A percentile compares a stretch with the other conserved stretches of the same genome.
These are phyloP conservation scores for Dione vanillae DNA, from an alignment of 2,888 invertebrate genomes.

Conservation along the genomic window DNA sequence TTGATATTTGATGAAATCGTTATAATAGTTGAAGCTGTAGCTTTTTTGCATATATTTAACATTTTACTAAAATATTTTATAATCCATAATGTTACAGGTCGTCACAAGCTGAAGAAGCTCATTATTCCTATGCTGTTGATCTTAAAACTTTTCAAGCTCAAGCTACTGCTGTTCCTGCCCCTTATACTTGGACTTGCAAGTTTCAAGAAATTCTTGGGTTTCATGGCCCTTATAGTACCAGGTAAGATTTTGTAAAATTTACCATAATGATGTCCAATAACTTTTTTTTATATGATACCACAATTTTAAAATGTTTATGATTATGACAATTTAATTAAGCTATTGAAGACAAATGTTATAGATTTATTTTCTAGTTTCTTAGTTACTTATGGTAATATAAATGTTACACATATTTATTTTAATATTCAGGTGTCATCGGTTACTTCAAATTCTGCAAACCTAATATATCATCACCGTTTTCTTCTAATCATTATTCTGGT, in stretches of 20 bases:
- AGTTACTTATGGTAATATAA: background rate
- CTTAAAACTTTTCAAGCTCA: constrained; percentile 92
- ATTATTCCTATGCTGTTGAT: constrained; percentile 92
- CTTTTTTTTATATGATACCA: background rate
- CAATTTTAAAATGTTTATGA: background rate
- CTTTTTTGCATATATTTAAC: background rate
- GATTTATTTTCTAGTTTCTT: too few species aligned
- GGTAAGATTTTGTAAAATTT: constrained; percentile 59
- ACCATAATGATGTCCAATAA: background rate
- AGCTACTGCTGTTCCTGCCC: constrained; percentile 91
- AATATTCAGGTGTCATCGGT: constrained; percentile 87
- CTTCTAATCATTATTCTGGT: constrained; percentile 76
- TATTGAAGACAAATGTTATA: too few species aligned
- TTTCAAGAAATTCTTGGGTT: constrained; percentile 92
- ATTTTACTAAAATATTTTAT: background rate
- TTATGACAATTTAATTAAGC: too few species aligned
- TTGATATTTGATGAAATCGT: too few species aligned
- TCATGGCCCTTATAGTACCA: constrained; percentile 91
- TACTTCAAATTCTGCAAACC: constrained; percentile 94
- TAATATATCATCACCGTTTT: constrained; percentile 83
- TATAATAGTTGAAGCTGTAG: too few species aligned
- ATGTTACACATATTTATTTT: background rate
- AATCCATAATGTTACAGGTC: constrained; percentile 81
- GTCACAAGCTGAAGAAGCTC: constrained; percentile 91
- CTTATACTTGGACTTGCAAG: constrained; percentile 92